phyloP scores from a whole-genome alignment of 2,888 invertebrate species.

The Chrysolina haemoptera region DNA sequence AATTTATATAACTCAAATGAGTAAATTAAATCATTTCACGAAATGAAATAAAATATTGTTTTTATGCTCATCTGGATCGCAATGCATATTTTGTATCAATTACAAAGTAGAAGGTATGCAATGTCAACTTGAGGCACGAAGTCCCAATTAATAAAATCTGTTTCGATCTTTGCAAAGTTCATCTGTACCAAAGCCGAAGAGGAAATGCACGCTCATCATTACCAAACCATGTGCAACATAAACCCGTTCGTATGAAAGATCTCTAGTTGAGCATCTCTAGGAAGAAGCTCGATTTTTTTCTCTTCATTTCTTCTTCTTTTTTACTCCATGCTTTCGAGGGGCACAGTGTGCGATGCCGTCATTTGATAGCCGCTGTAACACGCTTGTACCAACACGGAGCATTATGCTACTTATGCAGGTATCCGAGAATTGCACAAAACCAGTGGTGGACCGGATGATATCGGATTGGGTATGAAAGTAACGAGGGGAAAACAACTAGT shows the following conservation, averaged over 20 bases:
- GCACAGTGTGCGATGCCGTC: conserved; percentile 44
- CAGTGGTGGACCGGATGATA: conserved; percentile 4
- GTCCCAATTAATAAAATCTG: conserved; percentile 42
- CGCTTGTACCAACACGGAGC: conserved; percentile 54
- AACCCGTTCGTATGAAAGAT: conserved; percentile 19
- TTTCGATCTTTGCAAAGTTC: conserved; percentile 33
- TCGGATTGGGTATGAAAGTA: background rate
- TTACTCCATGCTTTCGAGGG: conserved; percentile 3
- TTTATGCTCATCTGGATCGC: no score
- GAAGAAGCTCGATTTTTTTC: conserved; percentile 5
- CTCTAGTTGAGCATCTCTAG: conserved; percentile 17
- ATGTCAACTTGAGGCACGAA: conserved; percentile 39
- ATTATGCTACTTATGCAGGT: conserved; percentile 41
- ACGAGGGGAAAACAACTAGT: no score
- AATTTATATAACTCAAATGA: no score
- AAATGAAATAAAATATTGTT: no score
- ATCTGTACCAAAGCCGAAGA: conserved; percentile 24
- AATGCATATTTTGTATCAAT: conserved; percentile 11
- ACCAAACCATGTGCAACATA: conserved; percentile 24
- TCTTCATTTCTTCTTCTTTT: conserved; percentile 2
- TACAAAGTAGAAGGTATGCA: conserved; percentile 8
- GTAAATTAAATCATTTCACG: no score
- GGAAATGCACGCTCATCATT: conserved; percentile 33
- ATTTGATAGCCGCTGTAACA: conserved; percentile 49
- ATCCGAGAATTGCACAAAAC: background rate